Percentiles rank a stretch among this genome's conserved stretches.
These are phyloP conservation scores for Scyliorhinus canicula DNA, from an alignment of 2,797 vertebrate genomes.

Conservation along the genomic window DNA sequence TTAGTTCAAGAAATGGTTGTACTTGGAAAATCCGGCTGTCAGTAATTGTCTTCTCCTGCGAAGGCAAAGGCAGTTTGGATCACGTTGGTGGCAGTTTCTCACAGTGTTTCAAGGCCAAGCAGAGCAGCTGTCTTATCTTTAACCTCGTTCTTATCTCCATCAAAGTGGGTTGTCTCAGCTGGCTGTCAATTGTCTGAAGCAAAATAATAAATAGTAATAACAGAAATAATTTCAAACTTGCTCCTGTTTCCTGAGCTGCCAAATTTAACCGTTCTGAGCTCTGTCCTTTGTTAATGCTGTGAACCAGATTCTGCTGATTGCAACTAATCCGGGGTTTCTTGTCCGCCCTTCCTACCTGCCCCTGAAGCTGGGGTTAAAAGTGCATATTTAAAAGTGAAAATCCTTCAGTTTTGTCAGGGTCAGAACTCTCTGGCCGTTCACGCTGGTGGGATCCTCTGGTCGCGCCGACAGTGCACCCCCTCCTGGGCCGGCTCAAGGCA, in stretches of 20 bases:
- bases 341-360: no score
- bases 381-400: background rate
- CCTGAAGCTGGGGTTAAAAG: background rate
- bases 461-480: no score
- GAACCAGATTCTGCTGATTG: background rate
- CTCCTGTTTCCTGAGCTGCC: background rate
- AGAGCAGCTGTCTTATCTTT: background rate
- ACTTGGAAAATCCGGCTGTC: background rate
- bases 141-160: conserved; percentile 10
- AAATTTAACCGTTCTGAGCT: background rate
- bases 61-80: background rate
- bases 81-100: background rate
- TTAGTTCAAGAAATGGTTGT: no score
- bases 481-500: no score
- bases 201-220: background rate
- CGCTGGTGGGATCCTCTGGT: no score
- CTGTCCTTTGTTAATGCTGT: background rate
- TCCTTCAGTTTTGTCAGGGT: no score
- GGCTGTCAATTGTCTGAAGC: background rate
- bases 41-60: background rate
- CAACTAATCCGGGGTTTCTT: background rate
- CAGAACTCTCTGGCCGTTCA: no score
- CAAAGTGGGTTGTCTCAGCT: background rate
- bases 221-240: background rate
- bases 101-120: background rate